These are phyloP conservation scores for Hydraecia micacea DNA, from an alignment of 2,888 invertebrate genomes.

Conservation along the genomic window DNA sequence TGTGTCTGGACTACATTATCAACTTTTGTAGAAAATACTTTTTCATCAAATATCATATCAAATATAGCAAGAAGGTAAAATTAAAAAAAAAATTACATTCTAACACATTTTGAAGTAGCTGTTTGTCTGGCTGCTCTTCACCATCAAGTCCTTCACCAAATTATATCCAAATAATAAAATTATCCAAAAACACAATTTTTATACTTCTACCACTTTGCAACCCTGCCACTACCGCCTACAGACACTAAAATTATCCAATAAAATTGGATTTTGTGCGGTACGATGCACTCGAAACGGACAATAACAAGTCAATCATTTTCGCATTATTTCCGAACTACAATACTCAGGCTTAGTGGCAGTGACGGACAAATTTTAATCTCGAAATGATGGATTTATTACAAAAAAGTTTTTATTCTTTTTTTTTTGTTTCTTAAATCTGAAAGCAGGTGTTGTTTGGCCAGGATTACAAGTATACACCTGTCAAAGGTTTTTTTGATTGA, in stretches of 20 bases:
- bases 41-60: no score
- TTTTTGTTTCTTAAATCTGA: constrained; percentile 30
- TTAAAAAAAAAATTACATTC: no score
- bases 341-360: constrained; percentile 58
- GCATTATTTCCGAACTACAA: constrained; percentile 79
- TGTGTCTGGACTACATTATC: background rate
- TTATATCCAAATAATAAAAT: background rate
- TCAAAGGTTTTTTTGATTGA: constrained; percentile 64
- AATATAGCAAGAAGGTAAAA: no score
- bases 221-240: constrained; percentile 71
- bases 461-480: constrained; percentile 60
- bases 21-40: no score
- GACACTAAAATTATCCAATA: constrained; percentile 80
- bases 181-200: constrained; percentile 40
- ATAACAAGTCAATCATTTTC: constrained; percentile 83
- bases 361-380: constrained; percentile 75
- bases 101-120: no score
- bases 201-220: constrained; percentile 54
- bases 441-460: constrained; percentile 68
- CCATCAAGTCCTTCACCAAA: background rate
- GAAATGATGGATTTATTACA: constrained; percentile 73
- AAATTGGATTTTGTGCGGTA: constrained; percentile 81
- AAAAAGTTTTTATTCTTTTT: constrained; percentile 29
- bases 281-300: constrained; percentile 68
- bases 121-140: no score